Base-by-base conservation (phyloP, 2,113 vertebrate genomes). In the Rostratula benghalensis region DNA sequence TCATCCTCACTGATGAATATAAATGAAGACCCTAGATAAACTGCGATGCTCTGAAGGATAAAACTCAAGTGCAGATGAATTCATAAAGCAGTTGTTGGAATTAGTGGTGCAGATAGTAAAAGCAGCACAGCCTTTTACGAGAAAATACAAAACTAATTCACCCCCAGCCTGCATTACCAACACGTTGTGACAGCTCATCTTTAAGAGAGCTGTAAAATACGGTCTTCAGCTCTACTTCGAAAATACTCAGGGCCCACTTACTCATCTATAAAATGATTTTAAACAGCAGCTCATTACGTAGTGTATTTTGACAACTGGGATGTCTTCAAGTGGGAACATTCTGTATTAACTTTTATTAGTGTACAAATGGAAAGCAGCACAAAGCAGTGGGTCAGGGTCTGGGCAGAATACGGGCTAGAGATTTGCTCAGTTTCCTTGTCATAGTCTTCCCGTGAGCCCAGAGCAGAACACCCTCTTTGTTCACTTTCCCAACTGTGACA, bases 31-130 rank as follows among this genome's bases (percentile, higher is more conserved):
- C 65, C 9, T 45, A 69, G 87, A 45, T 91, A 70, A 93, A 93
- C 10, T 35, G n/a, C 63, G 94, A 77, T 96, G 86, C 79, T 95
- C 77, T 89, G 87, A 93, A 78, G 74, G 89, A 87, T 87, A 79
- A 94, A 83, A 83, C 57, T 59, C 35, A 67, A 22, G 71, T 77
- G 79, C 74, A n/a, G 89, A 59, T 67, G 81, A 74, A 93, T 95
- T 80, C 79, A 21, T 75, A 81, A 83, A 90, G 53, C 51, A 71
- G 83, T n/a, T 67, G 33, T 24, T 82, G 88, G 60, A 74, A 56
- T 78, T 9, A 57, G 74, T 84, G 74, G 83, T 69, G 74, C 78
- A 82, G 65, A 22, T 73, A 83, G 9, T 30, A 59, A 86, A 56
- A 93, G 59, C 82, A 67, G 30, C 64, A 13, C 23, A 46, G 61